Evolutionary conservation across 2,113 vertebrate genomes (phyloP), one percentile per base, ranked within the genome.

Genomic region (Orthochromis indermauri): DNA sequence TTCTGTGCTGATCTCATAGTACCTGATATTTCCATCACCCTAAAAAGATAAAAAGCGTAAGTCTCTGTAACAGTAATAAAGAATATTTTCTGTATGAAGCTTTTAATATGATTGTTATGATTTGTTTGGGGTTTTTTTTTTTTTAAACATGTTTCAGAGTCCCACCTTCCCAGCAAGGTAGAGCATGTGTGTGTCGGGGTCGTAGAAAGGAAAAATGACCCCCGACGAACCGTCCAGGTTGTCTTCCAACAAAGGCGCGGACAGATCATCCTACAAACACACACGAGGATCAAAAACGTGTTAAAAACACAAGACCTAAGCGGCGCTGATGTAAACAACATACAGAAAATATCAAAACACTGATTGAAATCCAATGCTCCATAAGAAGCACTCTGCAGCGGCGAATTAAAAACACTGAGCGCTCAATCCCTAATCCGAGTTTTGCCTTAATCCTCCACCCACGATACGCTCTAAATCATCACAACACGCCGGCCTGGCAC

Each of bases 21-120:
- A 99, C 80, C 97, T 96, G 88, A 99, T 98, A 90, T 97, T 98
- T 81, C 97, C 98, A 11, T 99, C 98, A 63, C 98, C 98, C 98
- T 99, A 86, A 33, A 37, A 71, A 51, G 16, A 63, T 11, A 88
- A 80, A 63, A 89, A 49, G 7, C 26, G 2, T 37, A 40, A 53
- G 14, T 10, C 9, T 21, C 61, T 40, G 10, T 81, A 21, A 61
- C 17, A 57, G 9, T 5, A n/a, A 53, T 17, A 4, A n/a, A 13
- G 5, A 16, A 5, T 19, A 51, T 37, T 84, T 59, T 57, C 12
- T 35, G n/a, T 24, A 8, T 13, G 12, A 80, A 68, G 11, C 3
- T 33, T 33, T 21, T 7, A 66, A 21, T 11, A 26, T 84, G 24
- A 78, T 76, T 55, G 33, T 59, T 33, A 49, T 24, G 5, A 82